A percentile compares a stretch with the other conserved stretches of the same genome.
phyloP scores from a whole-genome alignment of 2,797 vertebrate species.

The Karalla daura region DNA sequence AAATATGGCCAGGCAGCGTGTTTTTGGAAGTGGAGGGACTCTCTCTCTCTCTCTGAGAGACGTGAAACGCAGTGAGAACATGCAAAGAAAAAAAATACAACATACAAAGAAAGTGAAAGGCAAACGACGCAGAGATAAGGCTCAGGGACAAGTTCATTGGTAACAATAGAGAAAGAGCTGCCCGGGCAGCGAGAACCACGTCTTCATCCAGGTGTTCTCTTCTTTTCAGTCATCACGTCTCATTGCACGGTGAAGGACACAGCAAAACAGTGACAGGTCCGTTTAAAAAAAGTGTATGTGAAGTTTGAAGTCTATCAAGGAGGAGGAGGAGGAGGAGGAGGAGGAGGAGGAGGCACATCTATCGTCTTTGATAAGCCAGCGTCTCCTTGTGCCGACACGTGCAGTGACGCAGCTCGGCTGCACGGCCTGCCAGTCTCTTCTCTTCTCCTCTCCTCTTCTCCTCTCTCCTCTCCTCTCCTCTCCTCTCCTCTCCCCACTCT shows the following conservation, averaged over 20 bases:
- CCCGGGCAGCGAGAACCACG: background rate
- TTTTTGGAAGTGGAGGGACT: background rate
- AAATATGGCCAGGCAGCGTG: constrained; percentile 18
- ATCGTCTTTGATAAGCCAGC: constrained; percentile 14
- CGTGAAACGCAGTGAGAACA: constrained; percentile 9
- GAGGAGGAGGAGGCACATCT: too few species aligned
- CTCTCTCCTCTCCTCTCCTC: too few species aligned
- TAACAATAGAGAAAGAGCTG: constrained; percentile 3
- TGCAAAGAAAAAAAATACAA: background rate
- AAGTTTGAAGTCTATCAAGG: background rate
- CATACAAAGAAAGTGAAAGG: constrained; percentile 35
- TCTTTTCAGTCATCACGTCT: constrained; percentile 16
- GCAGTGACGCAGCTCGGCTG: too few species aligned
- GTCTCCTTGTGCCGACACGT: constrained; percentile 10
- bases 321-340: constrained; percentile 5
- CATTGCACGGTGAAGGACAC: constrained; percentile 7
- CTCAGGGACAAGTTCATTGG: constrained; percentile 53
- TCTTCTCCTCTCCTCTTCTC: too few species aligned
- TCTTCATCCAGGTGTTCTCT: background rate
- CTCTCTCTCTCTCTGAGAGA: too few species aligned
- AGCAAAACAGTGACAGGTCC: constrained; percentile 30
- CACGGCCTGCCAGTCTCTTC: too few species aligned
- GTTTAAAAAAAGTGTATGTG: constrained; percentile 1
- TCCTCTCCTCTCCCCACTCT: too few species aligned
- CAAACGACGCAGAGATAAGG: constrained; percentile 47